Evolutionary conservation across 2,888 invertebrate species (phyloP), one percentile per base, ranked within the genome.

Genomic region (Ennomos fuscantarius): DNA sequence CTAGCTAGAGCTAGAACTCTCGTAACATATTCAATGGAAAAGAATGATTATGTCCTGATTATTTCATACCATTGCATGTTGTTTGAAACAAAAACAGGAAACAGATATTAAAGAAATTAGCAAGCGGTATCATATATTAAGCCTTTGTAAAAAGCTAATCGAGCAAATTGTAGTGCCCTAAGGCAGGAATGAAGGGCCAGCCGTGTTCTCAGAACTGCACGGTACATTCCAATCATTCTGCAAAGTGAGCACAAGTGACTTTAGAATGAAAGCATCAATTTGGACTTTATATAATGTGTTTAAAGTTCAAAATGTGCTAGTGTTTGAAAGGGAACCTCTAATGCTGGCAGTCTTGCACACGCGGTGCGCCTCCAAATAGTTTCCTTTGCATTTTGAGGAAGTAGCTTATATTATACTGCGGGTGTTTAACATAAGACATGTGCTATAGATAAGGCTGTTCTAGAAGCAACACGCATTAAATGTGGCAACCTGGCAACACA

Each of bases 181-280:
- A 64, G 74, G 71, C 72, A 72, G 72, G 73, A 78, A 81, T 74
- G 73, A 65, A 68, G 69, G 65, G 65, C 70, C 73, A 63, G 62
- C 66, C 59, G 62, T 68, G 65, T 86, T 84, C 86, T 69, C 51
- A 76, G 88, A 85, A 87, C 57, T 58, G 66, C 71, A 69, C 65
- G 63, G 74, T 73, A 70, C 79, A 83, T 84, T 81, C 79, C 79
- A 65, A 68, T 60, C 77, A 76, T 82, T 74, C 73, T 74, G 73
- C 73, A 64, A 66, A 63, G 64, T 66, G 69, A 74, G 68, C 69
- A 65, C 65, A 67, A 62, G 69, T 46, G 40, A 32, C 68, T 9
- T 13, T 13, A n/a, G 9, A 12, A 9, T 11, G 1, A 6, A 32
- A 39, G 5, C 9, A n/a, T 39, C 8, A 46, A 43, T 8, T 62